phyloP scores from a whole-genome alignment of 2,888 invertebrate genomes.

The Frankliniella intonsa region DNA sequence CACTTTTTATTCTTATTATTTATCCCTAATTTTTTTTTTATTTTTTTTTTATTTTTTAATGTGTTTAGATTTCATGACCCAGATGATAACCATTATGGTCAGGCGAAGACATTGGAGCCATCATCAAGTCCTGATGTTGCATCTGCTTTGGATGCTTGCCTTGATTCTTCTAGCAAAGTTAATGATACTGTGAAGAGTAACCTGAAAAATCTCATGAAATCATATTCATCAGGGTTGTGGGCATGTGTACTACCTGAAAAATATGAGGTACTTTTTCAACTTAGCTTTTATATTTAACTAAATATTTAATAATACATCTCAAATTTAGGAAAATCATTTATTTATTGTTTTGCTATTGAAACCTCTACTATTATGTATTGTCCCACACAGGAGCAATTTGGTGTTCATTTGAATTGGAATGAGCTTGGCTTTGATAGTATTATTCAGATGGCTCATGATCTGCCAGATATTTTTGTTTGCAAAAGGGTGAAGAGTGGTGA shows the following conservation, averaged over 20 bases:
- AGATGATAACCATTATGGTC: background rate
- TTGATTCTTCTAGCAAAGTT: background rate
- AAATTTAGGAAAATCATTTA: background rate
- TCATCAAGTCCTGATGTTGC: background rate
- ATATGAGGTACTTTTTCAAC: background rate
- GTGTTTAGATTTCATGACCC: background rate
- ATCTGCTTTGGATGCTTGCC: background rate
- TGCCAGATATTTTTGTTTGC: conserved; percentile 43
- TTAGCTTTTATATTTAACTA: background rate
- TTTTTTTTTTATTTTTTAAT: background rate
- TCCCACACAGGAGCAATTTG: background rate
- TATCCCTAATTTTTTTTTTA: too few species aligned
- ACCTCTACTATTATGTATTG: background rate
- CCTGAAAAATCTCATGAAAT: background rate
- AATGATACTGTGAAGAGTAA: background rate
- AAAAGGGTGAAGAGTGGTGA: conserved; percentile 42
- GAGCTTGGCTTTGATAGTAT: conserved; percentile 43
- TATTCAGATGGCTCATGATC: conserved; percentile 43
- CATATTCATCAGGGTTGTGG: background rate
- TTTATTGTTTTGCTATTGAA: background rate
- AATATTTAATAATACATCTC: background rate
- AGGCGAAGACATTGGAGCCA: too few species aligned
- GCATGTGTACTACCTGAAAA: background rate
- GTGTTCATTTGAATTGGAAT: conserved; percentile 39
- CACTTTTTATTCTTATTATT: too few species aligned